Base-by-base conservation (phyloP, 2,888 invertebrate species). In the Limnephilus auricula region DNA sequence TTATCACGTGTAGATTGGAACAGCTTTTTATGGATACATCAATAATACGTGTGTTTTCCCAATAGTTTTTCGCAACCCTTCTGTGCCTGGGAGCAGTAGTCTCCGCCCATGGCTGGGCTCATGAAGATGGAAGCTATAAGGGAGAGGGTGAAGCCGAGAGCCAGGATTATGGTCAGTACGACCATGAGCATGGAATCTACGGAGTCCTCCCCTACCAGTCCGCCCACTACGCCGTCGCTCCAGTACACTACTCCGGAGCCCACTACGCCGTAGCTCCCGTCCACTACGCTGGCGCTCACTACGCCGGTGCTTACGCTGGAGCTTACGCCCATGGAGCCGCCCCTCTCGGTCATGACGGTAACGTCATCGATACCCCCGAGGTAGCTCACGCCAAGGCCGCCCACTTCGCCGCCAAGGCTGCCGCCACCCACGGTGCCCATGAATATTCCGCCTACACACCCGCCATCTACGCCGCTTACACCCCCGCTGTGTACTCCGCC, bases 371-470 rank as follows among this genome's bases (percentile, higher is more conserved):
- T 94, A 96, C 96, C 89, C 96, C 96, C 92, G 97, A 97, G 94
- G 97, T 97, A 79, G 96, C 96, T 92, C 96, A 96, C 93, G 97
- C 97, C 80, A 96, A 96, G 94, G 96, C 96, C 91, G 95, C 96
- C 88, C 97, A 97, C 94, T 95, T 96, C 92, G 95, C 96, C 89
- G 96, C 96, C 86, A 15, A 50, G 31, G 15, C 84, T 12, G 65
- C 65, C 65, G 65, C 65, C 65, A 65, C 65, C 65, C 65, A 65
- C 65, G 65, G 65, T 65, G 65, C 65, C 65, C 65, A 65, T 10
- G 65, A 65, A 25, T 65, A 65, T n/a, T 65, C 65, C 65, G 65
- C 65, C 25, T 65, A 65, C 65, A 65, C 37, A n/a, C 18, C 86
- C n/a, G 83, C 82, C 18, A 80, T 37, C 78, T 84, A 90, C 40